phyloP scores from a whole-genome alignment of 2,113 vertebrate species.

The Hipposideros armiger region DNA sequence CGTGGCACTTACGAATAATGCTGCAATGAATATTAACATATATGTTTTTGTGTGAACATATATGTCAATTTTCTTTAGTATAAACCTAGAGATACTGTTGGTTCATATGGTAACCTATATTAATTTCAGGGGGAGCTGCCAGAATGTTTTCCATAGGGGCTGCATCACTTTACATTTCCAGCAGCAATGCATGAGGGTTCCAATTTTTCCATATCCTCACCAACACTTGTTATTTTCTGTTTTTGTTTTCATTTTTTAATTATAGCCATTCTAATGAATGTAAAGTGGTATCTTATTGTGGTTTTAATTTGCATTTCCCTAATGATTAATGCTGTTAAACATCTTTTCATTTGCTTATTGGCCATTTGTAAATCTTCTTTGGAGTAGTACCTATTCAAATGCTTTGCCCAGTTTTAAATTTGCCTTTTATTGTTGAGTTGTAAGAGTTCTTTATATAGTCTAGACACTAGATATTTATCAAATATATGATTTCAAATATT shows the following conservation, averaged over 20 bases:
- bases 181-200: not conserved
- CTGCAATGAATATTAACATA: not conserved
- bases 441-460: not conserved
- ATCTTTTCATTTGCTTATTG: not conserved
- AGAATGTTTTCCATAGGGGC: not conserved
- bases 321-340: not conserved
- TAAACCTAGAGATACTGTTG: not conserved
- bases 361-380: not conserved
- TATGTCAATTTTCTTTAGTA: not conserved
- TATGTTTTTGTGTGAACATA: not conserved
- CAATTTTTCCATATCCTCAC: not conserved
- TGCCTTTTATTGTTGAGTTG: not conserved
- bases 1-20: not conserved
- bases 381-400: not conserved
- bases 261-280: not conserved
- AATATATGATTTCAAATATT: slow-evolving; percentile 5
- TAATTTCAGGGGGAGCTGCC: not conserved
- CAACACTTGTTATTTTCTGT: not conserved
- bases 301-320: not conserved
- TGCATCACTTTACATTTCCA: not conserved
- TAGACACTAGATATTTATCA: not conserved
- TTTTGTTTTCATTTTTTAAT: not conserved
- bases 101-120: not conserved
- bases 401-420: not conserved
- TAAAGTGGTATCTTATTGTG: not conserved